These are phyloP conservation scores for Fistularia tabacaria DNA, from an alignment of 2,797 vertebrate genomes.

Conservation along the genomic window DNA sequence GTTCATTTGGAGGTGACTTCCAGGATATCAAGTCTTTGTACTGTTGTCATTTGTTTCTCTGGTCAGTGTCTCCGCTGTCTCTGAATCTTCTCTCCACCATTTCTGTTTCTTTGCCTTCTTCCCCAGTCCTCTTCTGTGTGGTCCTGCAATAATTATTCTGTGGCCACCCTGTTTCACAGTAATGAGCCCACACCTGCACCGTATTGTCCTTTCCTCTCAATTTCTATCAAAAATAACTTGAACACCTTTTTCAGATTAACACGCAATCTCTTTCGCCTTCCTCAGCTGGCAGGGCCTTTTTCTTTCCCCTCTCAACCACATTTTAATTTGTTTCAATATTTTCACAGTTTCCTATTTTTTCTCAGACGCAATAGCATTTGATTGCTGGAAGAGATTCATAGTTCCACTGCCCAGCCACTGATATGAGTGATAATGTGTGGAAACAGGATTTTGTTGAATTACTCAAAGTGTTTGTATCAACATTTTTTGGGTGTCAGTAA, in stretches of 20 bases:
- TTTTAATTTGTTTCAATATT: conserved; percentile 72
- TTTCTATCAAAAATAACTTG: conserved; percentile 45
- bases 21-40: too few relatives aligned
- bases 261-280: conserved; percentile 31
- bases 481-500: too few relatives aligned
- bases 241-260: conserved; percentile 71
- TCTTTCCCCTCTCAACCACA: conserved; percentile 18
- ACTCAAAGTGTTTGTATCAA: too few relatives aligned
- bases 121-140: conserved; percentile 53
- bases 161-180: conserved; percentile 41
- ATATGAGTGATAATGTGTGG: conserved; percentile 61
- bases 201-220: conserved; percentile 53
- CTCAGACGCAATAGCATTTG: conserved; percentile 54
- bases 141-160: conserved; percentile 50
- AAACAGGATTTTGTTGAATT: conserved; percentile 70
- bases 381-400: conserved; percentile 66
- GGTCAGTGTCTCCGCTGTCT: conserved; percentile 10
- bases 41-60: not conserved
- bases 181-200: conserved; percentile 65
- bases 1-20: not conserved
- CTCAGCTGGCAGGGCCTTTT: conserved; percentile 23
- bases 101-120: conserved; percentile 24
- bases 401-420: conserved; percentile 43
- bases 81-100: conserved; percentile 3
- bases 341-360: conserved; percentile 67